Evolutionary conservation across 2,113 vertebrate genomes (phyloP), one percentile per base, ranked within the genome.

Genomic region (Melozone crissalis): DNA sequence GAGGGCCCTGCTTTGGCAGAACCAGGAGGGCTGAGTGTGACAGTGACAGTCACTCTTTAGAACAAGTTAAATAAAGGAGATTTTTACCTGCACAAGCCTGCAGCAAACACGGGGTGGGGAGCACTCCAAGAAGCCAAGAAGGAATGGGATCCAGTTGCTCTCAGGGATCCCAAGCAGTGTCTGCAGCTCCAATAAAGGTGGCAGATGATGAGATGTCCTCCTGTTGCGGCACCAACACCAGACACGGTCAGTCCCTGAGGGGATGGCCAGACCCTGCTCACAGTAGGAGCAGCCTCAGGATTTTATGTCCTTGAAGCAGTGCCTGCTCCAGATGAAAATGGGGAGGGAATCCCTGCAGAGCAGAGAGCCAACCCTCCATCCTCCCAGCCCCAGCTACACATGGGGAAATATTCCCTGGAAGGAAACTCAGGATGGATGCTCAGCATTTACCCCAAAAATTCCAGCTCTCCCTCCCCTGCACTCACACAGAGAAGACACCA

Each of bases 161-260:
- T 35, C 18, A 6, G 58, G 0, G 2, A 15, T 7, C 33, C 0
- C 2, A 69, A 24, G 87, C 49, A 15, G 5, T 3, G 30, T 57
- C 47, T 93, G 37, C 76, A 72, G 7, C 30, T 31, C 35, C 55
- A 28, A 3, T 2, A 12, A 43, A 79, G 55, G 13, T 6, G 24
- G 58, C 31, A 55, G 57, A 9, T 2, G 31, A 15, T 4, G 9
- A 9, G 8, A 24, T 65, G 51, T 59, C 33, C 54, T 41, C 52
- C 62, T 37, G 39, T 18, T 51, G 55, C 19, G 66, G 69, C 58
- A 39, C 41, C 30, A 54, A 41, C 22, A 68, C 15, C 54, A 55
- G 39, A 30, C 3, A 4, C 30, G 13, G 28, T 37, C 35, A 66
- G 67, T 51, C 37, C 68, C 46, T 35, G 67, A 26, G 17, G 5